These are phyloP conservation scores for Hydroisotoma schaefferi DNA, from an alignment of 2,888 invertebrate species.

Conservation along the genomic window DNA sequence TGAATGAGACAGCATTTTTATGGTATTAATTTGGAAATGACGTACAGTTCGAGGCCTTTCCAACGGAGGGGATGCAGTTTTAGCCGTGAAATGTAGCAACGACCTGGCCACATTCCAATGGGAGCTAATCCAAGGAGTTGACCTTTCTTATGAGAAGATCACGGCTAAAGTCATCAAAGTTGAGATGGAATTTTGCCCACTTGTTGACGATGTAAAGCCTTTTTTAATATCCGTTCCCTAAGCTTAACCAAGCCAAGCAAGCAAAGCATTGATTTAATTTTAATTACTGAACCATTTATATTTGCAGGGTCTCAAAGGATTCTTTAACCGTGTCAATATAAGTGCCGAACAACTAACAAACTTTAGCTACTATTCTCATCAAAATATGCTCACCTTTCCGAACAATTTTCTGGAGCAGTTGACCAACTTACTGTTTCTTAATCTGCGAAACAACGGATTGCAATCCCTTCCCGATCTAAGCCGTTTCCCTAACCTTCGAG, in stretches of 20 bases:
- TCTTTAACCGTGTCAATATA: conserved; percentile 36
- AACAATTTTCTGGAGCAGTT: conserved; percentile 35
- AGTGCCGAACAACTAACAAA: conserved; percentile 14
- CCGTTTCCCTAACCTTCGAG: conserved; percentile 25
- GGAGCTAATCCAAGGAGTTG: conserved; percentile 31
- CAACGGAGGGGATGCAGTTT: conserved; percentile 2
- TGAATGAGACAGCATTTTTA: too few species aligned
- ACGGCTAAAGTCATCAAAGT: conserved; percentile 21
- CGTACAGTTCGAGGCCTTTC: neutral
- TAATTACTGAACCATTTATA: neutral
- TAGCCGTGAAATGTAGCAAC: conserved; percentile 7
- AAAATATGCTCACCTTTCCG: conserved; percentile 25
- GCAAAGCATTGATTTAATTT: conserved; percentile 2
- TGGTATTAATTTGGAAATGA: neutral
- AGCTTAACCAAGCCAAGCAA: too few species aligned
- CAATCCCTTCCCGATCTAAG: conserved; percentile 32
- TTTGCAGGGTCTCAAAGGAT: conserved; percentile 34
- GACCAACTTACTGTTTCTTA: conserved; percentile 30
- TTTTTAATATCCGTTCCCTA: too few species aligned
- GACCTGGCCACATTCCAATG: conserved; percentile 10
- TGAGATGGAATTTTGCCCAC: conserved; percentile 25
- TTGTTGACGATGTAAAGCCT: conserved; percentile 28
- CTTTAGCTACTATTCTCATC: conserved; percentile 14
- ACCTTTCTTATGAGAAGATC: conserved; percentile 19
- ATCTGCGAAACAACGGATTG: conserved; percentile 31